Evolutionary conservation across 2,888 invertebrate species (phyloP).

Genomic region (Rhaphigaster nebulosa): DNA sequence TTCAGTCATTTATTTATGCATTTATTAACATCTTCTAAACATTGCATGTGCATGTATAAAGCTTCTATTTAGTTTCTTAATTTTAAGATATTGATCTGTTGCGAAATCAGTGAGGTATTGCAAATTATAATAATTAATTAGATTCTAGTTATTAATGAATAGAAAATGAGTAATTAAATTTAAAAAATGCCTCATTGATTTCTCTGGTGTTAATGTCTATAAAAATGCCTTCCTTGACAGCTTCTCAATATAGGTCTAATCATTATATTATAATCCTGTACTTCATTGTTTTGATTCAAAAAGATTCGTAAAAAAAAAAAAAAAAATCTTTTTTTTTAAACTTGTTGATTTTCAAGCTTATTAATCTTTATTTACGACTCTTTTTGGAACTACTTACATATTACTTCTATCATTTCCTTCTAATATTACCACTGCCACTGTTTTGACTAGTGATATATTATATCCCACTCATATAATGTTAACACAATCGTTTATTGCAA

Average conservation of each 20-base stretch:
- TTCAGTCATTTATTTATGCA: conserved; percentile 30
- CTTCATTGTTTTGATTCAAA: conserved; percentile 19
- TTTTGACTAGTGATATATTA: conserved; percentile 50
- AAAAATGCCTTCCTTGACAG: conserved; percentile 46
- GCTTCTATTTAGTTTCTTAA: conserved; percentile 48
- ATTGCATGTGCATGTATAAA: conserved; percentile 31
- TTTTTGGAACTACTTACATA: conserved; percentile 7
- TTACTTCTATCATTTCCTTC: conserved; percentile 46
- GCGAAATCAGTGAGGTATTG: neutral
- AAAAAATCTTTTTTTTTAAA: neutral
- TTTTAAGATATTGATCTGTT: conserved; percentile 47
- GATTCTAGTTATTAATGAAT: neutral
- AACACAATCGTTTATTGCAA: conserved; percentile 47
- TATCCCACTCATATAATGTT: conserved; percentile 48
- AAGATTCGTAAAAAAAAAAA: conserved; percentile 7
- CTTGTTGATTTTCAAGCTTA: neutral
- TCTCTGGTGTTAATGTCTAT: conserved; percentile 24
- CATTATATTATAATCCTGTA: conserved; percentile 36
- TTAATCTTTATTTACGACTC: conserved; percentile 1
- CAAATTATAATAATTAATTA: neutral
- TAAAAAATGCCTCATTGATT: conserved; percentile 40
- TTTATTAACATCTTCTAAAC: conserved; percentile 42
- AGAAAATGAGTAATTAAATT: neutral
- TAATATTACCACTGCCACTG: conserved; percentile 50
- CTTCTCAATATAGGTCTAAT: conserved; percentile 44